Conservation (phyloP, 2,797 vertebrate genomes). For the Pseudopleuronectes americanus region DNA sequence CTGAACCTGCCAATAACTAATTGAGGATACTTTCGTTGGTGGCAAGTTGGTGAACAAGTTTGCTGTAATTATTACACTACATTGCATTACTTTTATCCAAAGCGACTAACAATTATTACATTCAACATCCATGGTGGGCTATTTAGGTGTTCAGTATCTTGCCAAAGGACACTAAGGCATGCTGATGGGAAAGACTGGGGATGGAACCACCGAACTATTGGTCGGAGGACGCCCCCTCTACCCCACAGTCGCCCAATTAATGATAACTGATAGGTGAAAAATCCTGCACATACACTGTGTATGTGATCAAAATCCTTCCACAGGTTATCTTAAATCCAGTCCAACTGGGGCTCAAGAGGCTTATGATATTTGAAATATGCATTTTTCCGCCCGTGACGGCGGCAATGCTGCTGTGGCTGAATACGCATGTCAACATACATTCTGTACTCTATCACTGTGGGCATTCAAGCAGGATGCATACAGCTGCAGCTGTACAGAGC, state of each 20-base stretch:
- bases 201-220: no score
- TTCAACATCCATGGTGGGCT: no score
- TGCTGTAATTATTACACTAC: no score
- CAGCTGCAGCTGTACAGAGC: conserved; percentile 22
- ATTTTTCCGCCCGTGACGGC: conserved; percentile 5
- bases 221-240: no score
- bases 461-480: conserved; percentile 35
- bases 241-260: no score
- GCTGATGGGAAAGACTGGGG: no score
- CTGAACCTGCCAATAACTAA: background rate
- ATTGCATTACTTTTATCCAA: no score
- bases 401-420: background rate
- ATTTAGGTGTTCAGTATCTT: no score
- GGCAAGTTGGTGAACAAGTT: no score
- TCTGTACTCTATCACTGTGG: conserved; percentile 15
- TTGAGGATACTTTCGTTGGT: background rate
- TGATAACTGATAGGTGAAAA: background rate
- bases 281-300: background rate
- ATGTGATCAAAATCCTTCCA: background rate
- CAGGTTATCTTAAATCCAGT: conserved; percentile 3
- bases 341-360: background rate
- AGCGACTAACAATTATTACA: no score
- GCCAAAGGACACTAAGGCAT: no score
- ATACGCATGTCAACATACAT: conserved; percentile 37
- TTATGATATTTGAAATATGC: conserved; percentile 11